Evolutionary conservation across 2,888 invertebrate species (phyloP).

Genomic region (Acleris literana): DNA sequence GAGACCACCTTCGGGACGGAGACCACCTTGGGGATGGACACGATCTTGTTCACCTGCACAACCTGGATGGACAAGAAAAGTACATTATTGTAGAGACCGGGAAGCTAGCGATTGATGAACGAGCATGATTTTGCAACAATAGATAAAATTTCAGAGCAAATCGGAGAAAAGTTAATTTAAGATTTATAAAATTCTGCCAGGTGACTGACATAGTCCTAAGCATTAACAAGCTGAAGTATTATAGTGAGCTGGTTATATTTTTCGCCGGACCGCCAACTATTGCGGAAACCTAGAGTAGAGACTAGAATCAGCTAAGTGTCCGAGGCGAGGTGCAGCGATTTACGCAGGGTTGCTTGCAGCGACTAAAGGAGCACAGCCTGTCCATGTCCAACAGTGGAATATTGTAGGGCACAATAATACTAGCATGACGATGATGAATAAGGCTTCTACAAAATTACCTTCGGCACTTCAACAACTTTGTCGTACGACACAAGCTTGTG

Average conservation of each 20-base stretch:
- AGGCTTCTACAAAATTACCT: conserved; percentile 47
- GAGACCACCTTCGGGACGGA: conserved; percentile 56
- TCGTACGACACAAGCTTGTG: conserved; percentile 48
- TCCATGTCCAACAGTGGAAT: too few relatives aligned
- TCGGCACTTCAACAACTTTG: conserved; percentile 59
- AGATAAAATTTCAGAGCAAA: not conserved
- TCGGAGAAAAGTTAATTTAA: not conserved
- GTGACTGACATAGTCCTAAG: too few relatives aligned
- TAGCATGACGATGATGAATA: too few relatives aligned
- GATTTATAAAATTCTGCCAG: not conserved
- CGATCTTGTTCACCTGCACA: conserved; percentile 55
- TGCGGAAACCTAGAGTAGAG: too few relatives aligned
- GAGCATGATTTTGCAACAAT: not conserved
- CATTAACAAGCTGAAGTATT: not conserved
- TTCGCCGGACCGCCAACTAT: too few relatives aligned
- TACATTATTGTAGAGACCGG: too few relatives aligned
- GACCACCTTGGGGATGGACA: conserved; percentile 59
- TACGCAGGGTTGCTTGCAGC: too few relatives aligned
- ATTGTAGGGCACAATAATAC: too few relatives aligned
- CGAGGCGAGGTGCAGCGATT: too few relatives aligned
- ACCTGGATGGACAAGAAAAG: conserved; percentile 42
- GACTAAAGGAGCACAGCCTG: too few relatives aligned
- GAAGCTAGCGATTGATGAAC: not conserved
- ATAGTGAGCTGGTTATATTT: too few relatives aligned
- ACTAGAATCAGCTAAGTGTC: too few relatives aligned